Evolutionary conservation across 2,113 vertebrate species (phyloP).

Genomic region (Tragelaphus strepsiceros): DNA sequence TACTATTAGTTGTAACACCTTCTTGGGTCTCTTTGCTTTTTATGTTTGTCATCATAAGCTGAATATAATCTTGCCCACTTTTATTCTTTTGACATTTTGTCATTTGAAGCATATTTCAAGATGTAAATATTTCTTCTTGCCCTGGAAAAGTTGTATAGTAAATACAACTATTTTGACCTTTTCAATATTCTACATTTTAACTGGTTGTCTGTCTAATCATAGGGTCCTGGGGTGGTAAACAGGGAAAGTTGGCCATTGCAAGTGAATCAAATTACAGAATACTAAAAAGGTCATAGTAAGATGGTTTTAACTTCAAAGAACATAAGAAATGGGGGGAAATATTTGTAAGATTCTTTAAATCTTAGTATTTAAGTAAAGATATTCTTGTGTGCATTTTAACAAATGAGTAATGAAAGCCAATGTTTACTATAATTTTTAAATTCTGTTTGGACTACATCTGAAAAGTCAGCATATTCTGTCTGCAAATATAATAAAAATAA

Average conservation of each 20-base stretch:
- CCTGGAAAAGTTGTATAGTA: conserved; percentile 64
- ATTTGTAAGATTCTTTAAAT: not conserved
- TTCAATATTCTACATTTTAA: conserved; percentile 79
- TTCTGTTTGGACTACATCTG: not conserved
- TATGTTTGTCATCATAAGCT: not conserved
- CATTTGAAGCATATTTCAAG: conserved; percentile 59
- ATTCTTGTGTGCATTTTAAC: not conserved
- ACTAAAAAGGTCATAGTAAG: conserved; percentile 80
- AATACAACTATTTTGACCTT: conserved; percentile 78
- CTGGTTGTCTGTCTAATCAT: conserved; percentile 76
- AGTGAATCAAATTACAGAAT: conserved; percentile 80
- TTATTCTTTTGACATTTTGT: conserved; percentile 46
- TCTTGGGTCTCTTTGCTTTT: not conserved
- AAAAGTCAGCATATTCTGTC: not conserved
- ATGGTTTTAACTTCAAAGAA: conserved; percentile 73
- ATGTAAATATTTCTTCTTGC: conserved; percentile 57
- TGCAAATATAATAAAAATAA: not conserved
- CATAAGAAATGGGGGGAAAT: conserved; percentile 59
- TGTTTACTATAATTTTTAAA: not conserved
- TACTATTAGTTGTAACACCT: not conserved
- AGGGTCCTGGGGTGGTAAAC: conserved; percentile 74
- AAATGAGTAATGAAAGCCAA: not conserved
- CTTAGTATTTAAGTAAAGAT: not conserved
- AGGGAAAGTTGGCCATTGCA: conserved; percentile 67
- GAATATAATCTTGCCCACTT: not conserved